Evolutionary conservation across 2,113 vertebrate species (phyloP), one percentile per base, ranked within the genome.

Genomic region (Pheucticus melanocephalus): DNA sequence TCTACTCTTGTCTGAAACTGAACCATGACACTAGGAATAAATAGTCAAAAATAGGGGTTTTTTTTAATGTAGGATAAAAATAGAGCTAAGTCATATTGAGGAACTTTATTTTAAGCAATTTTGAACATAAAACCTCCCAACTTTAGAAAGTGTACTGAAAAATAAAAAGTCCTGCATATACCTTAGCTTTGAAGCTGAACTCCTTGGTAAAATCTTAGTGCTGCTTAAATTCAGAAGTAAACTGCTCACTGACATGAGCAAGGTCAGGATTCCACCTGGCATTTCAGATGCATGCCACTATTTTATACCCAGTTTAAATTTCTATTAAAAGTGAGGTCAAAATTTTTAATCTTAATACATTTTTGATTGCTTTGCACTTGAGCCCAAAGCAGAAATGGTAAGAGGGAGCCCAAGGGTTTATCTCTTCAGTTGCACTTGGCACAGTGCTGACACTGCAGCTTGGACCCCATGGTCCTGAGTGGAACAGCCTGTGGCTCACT

Each of bases 401-500:
- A 68, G 17, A 11, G 16, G 37, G 11, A 72, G 21, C 44, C 53
- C 37, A 31, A 37, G 68, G 30, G 53, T 22, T 54, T 81, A 27
- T 23, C 50, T 54, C 47, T 79, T 0, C 0, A 15, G 30, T 82
- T 59, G 17, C 30, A 2, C 12, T 47, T 54, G 78, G 47, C 61
- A 37, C 65, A 50, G 12, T 19, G 42, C 39, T 78, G 56, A 15
- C 31, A 8, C 20, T 7, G 10, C 33, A 37, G 19, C 50, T 30
- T 22, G 59, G 50, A 44, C 28, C 56, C 54, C 1, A 1, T 2
- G 2, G 44, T 57, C 64, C 42, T 0, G 0, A 5, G 21, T 22
- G 51, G 40, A 72, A 40, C 70, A 86, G 47, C 66, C 23, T 56
- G 3, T 3, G 0, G 61, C 61, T 44, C 70, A 7, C 63, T 40